These are phyloP conservation scores for Emys orbicularis DNA, from an alignment of 2,797 vertebrate species.

Conservation along the genomic window DNA sequence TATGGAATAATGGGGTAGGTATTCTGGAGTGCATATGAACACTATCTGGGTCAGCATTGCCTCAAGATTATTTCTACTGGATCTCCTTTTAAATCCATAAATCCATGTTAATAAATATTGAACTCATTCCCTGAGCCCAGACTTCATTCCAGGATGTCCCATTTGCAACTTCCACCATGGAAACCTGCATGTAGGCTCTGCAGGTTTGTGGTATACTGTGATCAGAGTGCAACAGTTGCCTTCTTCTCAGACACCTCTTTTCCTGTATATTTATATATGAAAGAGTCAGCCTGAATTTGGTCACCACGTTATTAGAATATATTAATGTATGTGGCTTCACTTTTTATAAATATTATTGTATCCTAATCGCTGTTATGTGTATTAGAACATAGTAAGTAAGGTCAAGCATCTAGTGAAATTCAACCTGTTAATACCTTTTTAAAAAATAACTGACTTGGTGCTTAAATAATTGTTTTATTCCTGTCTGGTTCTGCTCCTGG, in stretches of 20 bases:
- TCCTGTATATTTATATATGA: not conserved
- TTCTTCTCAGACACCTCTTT: not conserved
- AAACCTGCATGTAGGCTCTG: not conserved
- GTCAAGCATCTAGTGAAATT: not conserved
- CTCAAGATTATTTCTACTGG: too few species aligned
- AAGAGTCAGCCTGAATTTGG: not conserved
- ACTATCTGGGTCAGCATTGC: too few species aligned
- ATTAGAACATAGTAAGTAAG: not conserved
- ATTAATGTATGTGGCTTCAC: constrained; percentile 24
- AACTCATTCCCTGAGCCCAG: not conserved
- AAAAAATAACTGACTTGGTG: accelerated
- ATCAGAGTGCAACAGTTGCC: not conserved
- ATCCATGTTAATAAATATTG: not conserved
- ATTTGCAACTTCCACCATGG: not conserved
- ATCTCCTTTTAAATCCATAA: too few species aligned
- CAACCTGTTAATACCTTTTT: not conserved
- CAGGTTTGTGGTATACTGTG: not conserved
- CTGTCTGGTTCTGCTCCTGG: not conserved
- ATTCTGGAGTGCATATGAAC: too few species aligned
- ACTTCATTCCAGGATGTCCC: not conserved
- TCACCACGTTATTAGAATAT: constrained; percentile 17
- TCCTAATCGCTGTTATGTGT: not conserved
- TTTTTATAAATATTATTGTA: constrained; percentile 51
- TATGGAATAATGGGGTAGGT: too few species aligned
- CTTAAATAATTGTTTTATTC: not conserved